Base-by-base conservation (phyloP, 2,888 invertebrate genomes). In the Pilophorus perplexus region DNA sequence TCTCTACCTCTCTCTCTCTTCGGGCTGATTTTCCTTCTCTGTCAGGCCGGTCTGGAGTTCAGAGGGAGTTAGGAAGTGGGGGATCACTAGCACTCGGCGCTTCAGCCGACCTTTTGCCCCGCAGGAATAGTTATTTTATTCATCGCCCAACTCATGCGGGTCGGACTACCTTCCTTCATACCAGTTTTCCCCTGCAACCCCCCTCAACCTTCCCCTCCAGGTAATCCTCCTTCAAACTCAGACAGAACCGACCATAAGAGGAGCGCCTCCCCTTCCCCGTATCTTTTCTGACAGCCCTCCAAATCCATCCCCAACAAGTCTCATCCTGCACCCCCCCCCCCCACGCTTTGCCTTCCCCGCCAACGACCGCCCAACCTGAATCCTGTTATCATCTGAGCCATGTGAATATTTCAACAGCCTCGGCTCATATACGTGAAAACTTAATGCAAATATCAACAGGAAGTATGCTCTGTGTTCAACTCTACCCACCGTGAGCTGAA, bases 371-470 rank as follows among this genome's bases (percentile, higher is more conserved):
- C 38, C n/a, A n/a, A n/a, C n/a, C n/a, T n/a, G n/a, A n/a, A n/a
- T 42, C 42, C 42, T 42, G 42, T 25, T 23, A 23, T 46, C 46
- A 23, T 46, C 22, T 25, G 22, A 46, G 22, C 38, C 38, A 10
- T 14, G n/a, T 55, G 55, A 55, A 55, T 55, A 55, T 55, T 55
- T 55, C 37, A 55, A 37, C 55, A 33, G 55, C 55, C 38, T 22
- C 55, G n/a, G 55, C 55, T 55, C 55, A 55, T 20, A 20, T 38
- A 20, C 37, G 55, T 55, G 55, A 55, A 55, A 55, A 55, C 37
- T 38, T 55, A 38, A 55, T 55, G 55, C 55, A 55, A 55, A 37
- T 55, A 55, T 55, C 55, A 55, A 55, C 55, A 37, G 38, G 20
- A 33, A 14, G 22, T 18, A 37, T 28, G 2, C 2, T 10, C 16